Base-by-base conservation (phyloP, 2,113 vertebrate species). In the Etia nguti region DNA sequence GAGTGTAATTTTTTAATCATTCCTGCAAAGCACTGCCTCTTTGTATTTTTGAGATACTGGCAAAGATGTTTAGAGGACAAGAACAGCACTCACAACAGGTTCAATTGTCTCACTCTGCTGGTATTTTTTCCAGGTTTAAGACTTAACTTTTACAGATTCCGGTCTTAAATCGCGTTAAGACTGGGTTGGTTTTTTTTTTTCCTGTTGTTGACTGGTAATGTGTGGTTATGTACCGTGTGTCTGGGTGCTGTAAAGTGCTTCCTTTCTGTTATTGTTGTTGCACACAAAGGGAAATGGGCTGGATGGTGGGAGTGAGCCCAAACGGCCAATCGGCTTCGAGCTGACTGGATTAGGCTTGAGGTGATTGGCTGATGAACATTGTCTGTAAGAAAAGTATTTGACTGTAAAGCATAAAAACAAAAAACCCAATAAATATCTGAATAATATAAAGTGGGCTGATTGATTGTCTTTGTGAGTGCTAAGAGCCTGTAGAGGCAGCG, bases 321-420 rank as follows among this genome's bases (percentile, higher is more conserved):
- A 79, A 8, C 83, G 85, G 89, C 96, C 96, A 96, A 95, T 96
- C 90, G 43, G 55, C 89, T 46, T 89, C 16, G 7, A 90, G 90
- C 80, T 93, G 86, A 10, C 57, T 48, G 52, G 48, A 52, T 82
- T 29, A 90, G 54, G 26, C 73, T 82, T 86, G 81, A 60, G 70
- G 2, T 38, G 90, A 92, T 92, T 94, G 92, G 92, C 56, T 50
- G 81, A 87, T 46, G 77, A 75, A 57, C 54, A 43, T 62, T 95
- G 84, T 89, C 88, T 65, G 84, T 79, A 81, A 85, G 22, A 82
- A 89, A 80, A 56, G 24, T 41, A 2, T 77, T 84, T 85, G 75
- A 84, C 59, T 94, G 89, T 91, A 73, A 62, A 87, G 10, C 85
- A 84, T 34, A 43, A 65, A 90, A 82, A 85, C 0, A 12, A 34